phyloP scores from a whole-genome alignment of 2,797 vertebrate genomes.

The Salarias fasciatus region DNA sequence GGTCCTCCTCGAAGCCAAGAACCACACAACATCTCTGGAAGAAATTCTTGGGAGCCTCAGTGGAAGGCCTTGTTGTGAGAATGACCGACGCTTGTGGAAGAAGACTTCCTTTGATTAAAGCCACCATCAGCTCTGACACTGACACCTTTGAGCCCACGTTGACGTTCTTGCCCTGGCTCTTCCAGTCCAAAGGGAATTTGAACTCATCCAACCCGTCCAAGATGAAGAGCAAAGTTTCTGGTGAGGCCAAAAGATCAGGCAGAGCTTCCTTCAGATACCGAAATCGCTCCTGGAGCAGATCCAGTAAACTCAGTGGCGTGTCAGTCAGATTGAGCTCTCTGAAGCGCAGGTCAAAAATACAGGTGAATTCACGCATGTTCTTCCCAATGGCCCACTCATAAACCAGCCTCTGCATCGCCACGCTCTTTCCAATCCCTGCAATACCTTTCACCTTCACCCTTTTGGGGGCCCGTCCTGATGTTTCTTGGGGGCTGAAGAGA shows the following conservation, averaged over 20 bases:
- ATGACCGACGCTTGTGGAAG: constrained; percentile 66
- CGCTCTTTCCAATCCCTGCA: constrained; percentile 79
- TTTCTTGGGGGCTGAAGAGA: constrained; percentile 8
- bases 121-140: constrained; percentile 69
- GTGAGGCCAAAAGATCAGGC: constrained; percentile 50
- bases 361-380: constrained; percentile 69
- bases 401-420: constrained; percentile 72
- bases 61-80: constrained; percentile 74
- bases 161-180: constrained; percentile 36
- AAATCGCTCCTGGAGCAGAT: constrained; percentile 66
- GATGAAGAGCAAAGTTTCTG: constrained; percentile 70
- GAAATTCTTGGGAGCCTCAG: constrained; percentile 57
- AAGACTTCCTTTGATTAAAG: constrained; percentile 72
- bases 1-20: constrained; percentile 76
- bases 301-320: constrained; percentile 61
- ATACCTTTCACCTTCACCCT: constrained; percentile 80
- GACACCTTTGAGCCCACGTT: constrained; percentile 38
- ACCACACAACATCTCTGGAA: constrained; percentile 77
- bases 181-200: constrained; percentile 60
- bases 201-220: constrained; percentile 81
- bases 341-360: constrained; percentile 75
- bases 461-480: constrained; percentile 42
- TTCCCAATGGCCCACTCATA: constrained; percentile 74
- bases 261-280: constrained; percentile 59
- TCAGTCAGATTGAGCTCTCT: constrained; percentile 72